These are phyloP conservation scores for Dryobota labecula DNA, from an alignment of 2,888 invertebrate genomes.

Conservation along the genomic window DNA sequence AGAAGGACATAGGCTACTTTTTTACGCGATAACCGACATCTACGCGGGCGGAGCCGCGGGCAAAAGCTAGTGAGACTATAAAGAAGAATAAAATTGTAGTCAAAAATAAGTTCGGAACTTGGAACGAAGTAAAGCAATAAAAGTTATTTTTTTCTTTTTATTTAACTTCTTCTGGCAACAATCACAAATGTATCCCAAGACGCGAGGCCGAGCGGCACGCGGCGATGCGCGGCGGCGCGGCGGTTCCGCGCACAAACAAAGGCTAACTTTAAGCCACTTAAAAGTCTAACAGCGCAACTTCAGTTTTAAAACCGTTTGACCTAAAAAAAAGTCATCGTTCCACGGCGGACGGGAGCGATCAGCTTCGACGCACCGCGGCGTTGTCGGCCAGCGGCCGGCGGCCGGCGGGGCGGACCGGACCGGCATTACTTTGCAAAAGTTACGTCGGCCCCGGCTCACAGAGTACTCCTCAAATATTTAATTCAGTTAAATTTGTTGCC, in stretches of 20 bases:
- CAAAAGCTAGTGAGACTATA: neutral
- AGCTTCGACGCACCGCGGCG: conserved; percentile 5
- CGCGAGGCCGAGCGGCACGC: conserved; percentile 40
- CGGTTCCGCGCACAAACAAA: conserved; percentile 66
- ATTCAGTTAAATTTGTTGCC: conserved; percentile 38
- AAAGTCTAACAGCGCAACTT: conserved; percentile 75
- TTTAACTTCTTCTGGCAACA: conserved; percentile 45
- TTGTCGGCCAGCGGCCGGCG: neutral
- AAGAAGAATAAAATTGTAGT: neutral
- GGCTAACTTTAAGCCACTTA: conserved; percentile 78
- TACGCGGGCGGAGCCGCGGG: no score
- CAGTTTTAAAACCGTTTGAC: conserved; percentile 77
- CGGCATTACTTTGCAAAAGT: conserved; percentile 30
- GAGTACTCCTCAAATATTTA: conserved; percentile 46
- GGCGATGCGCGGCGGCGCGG: conserved; percentile 37
- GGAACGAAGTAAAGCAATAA: conserved; percentile 49
- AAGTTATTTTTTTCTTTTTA: conserved; percentile 46
- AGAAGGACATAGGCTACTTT: no score
- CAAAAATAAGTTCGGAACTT: conserved; percentile 17
- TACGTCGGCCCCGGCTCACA: conserved; percentile 9
- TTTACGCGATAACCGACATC: no score
- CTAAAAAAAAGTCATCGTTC: conserved; percentile 65
- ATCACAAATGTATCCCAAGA: conserved; percentile 56
- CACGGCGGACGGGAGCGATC: conserved; percentile 20
- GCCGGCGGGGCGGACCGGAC: neutral